A percentile compares a stretch with the other conserved stretches of the same genome.
These are phyloP conservation scores for Caenorhabditis sp. DNA, from an alignment of 2,888 invertebrate species.

Conservation along the genomic window DNA sequence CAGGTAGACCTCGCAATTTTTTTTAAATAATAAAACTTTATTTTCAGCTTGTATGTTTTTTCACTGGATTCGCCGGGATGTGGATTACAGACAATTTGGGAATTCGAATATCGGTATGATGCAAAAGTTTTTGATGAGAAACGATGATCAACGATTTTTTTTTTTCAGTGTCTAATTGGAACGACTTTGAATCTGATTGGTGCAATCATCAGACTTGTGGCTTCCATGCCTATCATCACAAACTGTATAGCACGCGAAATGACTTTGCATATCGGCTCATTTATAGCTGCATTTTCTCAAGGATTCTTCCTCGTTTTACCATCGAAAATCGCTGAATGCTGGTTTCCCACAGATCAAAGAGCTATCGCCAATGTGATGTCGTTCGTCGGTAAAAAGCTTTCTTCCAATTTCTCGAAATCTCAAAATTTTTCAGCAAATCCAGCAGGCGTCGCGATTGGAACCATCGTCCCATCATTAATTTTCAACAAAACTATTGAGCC, in stretches of 20 bases:
- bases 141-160: background rate
- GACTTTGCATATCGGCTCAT: slow-evolving; percentile 50
- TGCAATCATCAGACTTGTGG: slow-evolving; percentile 36
- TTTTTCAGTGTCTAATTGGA: slow-evolving; percentile 30
- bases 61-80: slow-evolving; percentile 66
- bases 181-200: slow-evolving; percentile 39
- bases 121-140: slow-evolving; percentile 14
- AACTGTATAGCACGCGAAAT: slow-evolving; percentile 20
- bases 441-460: slow-evolving; percentile 64
- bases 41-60: slow-evolving; percentile 60
- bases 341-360: slow-evolving; percentile 67
- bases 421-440: slow-evolving; percentile 64
- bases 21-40: background rate
- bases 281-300: slow-evolving; percentile 62
- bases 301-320: slow-evolving; percentile 66
- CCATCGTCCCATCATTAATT: slow-evolving; percentile 56
- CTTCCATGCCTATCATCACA: slow-evolving; percentile 36
- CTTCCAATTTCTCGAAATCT: background rate
- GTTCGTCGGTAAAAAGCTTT: slow-evolving; percentile 55
- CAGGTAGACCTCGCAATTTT: slow-evolving; percentile 33
- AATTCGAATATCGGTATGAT: slow-evolving; percentile 63
- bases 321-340: slow-evolving; percentile 67
- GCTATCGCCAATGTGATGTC: slow-evolving; percentile 67
- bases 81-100: slow-evolving; percentile 70
- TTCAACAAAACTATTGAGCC: slow-evolving; percentile 19